Conservation (phyloP, 2,113 vertebrate species). For the Festucalex cinctus region DNA sequence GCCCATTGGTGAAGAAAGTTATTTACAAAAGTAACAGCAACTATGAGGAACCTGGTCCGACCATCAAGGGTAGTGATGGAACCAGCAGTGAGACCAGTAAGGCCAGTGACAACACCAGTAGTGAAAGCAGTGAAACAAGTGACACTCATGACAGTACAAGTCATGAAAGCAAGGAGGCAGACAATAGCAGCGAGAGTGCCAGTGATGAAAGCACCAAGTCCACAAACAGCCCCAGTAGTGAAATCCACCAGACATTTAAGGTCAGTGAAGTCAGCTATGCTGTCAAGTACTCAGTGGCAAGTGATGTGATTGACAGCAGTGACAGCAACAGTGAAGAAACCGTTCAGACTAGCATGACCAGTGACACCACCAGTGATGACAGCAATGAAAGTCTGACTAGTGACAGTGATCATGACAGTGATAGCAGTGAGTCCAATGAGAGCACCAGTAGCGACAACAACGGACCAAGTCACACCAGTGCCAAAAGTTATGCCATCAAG, state of each 20-base stretch:
- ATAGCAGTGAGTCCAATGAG: constrained; percentile 24
- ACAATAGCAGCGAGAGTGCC: constrained; percentile 1
- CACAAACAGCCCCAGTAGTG: background rate
- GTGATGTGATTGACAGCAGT: constrained; percentile 1
- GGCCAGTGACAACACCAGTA: background rate
- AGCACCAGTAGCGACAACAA: constrained; percentile 23
- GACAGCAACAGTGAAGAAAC: constrained; percentile 10
- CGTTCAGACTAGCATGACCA: background rate
- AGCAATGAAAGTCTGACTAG: background rate
- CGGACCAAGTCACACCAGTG: constrained; percentile 37
- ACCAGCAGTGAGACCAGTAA: constrained; percentile 7
- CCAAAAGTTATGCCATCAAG: background rate
- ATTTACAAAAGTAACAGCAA: background rate
- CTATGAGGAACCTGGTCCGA: background rate
- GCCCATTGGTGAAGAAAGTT: background rate
- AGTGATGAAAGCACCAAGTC: background rate
- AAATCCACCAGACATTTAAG: background rate
- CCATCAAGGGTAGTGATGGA: background rate
- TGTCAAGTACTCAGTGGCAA: background rate
- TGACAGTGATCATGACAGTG: background rate
- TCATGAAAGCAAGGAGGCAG: background rate
- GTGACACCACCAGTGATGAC: background rate
- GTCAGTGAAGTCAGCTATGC: background rate
- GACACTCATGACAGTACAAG: background rate
- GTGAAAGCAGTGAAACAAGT: constrained; percentile 1